phyloP scores from a whole-genome alignment of 2,797 vertebrate species.

The Channallabes apus region DNA sequence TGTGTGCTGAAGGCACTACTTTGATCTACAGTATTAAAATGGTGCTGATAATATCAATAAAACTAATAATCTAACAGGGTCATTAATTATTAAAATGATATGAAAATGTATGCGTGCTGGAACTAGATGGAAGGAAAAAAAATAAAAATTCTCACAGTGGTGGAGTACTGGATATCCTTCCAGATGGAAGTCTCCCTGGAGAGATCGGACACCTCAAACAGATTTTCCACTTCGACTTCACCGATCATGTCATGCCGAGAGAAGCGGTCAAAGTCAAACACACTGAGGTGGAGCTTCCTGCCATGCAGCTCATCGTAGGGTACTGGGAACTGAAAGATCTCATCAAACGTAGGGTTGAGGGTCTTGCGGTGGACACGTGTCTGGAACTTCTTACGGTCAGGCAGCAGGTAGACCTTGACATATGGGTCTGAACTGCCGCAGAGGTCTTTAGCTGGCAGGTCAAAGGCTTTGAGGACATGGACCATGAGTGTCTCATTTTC shows the following conservation, averaged over 20 bases:
- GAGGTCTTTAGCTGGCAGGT: constrained; percentile 95
- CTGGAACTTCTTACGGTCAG: constrained; percentile 98
- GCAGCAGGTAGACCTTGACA: constrained; percentile 96
- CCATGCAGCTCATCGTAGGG: constrained; percentile 87
- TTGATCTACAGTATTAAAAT: background rate
- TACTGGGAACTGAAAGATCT: constrained; percentile 94
- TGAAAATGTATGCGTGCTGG: background rate
- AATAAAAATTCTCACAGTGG: constrained; percentile 81
- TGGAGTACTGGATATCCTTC: constrained; percentile 96
- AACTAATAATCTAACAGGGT: background rate
- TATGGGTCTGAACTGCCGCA: constrained; percentile 98
- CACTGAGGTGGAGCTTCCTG: constrained; percentile 94
- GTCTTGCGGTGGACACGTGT: constrained; percentile 97
- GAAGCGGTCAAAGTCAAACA: constrained; percentile 97
- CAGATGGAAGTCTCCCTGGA: constrained; percentile 93
- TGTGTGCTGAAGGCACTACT: background rate
- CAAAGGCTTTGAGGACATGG: constrained; percentile 88
- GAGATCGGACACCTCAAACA: constrained; percentile 91
- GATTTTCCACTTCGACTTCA: constrained; percentile 94
- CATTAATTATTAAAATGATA: background rate
- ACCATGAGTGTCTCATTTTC: constrained; percentile 90
- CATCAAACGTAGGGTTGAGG: constrained; percentile 91
- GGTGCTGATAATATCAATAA: background rate
- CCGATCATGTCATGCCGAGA: constrained; percentile 98
- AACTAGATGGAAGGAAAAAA: background rate